Conservation (phyloP, 1,140 invertebrate species). For the Tribolium madens region DNA sequence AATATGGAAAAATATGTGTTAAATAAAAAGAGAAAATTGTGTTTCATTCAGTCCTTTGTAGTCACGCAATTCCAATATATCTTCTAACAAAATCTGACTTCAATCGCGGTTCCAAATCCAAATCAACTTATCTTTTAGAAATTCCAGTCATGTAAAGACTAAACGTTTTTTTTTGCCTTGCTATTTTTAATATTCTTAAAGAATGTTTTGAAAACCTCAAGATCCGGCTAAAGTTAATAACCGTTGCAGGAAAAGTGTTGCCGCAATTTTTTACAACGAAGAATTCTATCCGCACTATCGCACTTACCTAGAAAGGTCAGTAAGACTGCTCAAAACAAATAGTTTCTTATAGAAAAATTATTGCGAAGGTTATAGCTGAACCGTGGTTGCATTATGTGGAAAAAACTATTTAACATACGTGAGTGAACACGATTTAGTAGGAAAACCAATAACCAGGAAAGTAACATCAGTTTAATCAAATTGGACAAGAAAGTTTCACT, state of each 20-base stretch:
- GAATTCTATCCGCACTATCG: conserved; percentile 21
- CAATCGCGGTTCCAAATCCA: not conserved
- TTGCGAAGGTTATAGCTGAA: conserved; percentile 17
- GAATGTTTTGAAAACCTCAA: not conserved
- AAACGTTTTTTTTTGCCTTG: not conserved
- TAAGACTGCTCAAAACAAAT: conserved; percentile 16
- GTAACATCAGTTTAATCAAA: not conserved
- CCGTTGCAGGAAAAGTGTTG: not conserved
- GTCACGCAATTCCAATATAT: not conserved
- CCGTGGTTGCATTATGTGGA: not conserved
- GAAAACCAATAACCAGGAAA: not conserved
- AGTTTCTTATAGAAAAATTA: conserved; percentile 1
- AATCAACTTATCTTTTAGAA: not conserved
- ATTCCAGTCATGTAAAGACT: not conserved
- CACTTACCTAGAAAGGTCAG: conserved; percentile 30
- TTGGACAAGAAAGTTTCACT: not conserved
- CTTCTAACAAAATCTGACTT: not conserved
- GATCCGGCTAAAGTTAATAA: conserved; percentile 25
- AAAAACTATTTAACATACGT: not conserved
- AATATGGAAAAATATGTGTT: not conserved
- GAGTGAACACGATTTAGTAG: not conserved
- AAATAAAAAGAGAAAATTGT: not conserved
- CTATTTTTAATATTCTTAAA: too few species aligned
- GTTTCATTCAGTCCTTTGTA: not conserved
- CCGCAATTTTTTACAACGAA: conserved; percentile 11